These are phyloP conservation scores for Cephus sareptanus DNA, from an alignment of 2,888 invertebrate species.

Conservation along the genomic window DNA sequence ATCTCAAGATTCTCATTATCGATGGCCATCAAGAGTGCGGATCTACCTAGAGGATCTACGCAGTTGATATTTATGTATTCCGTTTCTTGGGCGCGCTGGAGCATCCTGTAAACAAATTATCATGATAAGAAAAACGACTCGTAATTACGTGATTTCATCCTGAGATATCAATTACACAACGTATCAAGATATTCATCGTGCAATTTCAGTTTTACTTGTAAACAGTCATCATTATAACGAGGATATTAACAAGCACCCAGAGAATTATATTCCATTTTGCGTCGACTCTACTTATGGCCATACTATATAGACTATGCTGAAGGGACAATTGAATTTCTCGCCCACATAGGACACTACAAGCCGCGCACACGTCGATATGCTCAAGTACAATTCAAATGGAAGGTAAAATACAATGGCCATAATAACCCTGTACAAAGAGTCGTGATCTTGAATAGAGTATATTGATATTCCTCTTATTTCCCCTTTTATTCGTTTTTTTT, in stretches of 20 bases:
- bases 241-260: background rate
- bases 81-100: constrained; percentile 81
- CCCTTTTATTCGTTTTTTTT: background rate
- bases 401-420: background rate
- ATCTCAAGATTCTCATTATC: constrained; percentile 99
- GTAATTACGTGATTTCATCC: background rate
- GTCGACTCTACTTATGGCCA: background rate
- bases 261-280: background rate
- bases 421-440: background rate
- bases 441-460: background rate
- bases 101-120: constrained; percentile 71
- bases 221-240: background rate
- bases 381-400: background rate
- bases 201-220: background rate
- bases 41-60: constrained; percentile 95
- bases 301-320: background rate
- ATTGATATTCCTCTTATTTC: background rate
- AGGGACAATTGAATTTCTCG: background rate
- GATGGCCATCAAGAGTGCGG: constrained; percentile 96
- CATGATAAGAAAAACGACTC: background rate
- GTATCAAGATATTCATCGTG: background rate
- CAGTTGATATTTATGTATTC: constrained; percentile 94
- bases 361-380: background rate
- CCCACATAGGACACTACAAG: background rate
- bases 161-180: background rate